Conservation (phyloP, 2,797 vertebrate genomes). For the Ctenopoma multispine region DNA sequence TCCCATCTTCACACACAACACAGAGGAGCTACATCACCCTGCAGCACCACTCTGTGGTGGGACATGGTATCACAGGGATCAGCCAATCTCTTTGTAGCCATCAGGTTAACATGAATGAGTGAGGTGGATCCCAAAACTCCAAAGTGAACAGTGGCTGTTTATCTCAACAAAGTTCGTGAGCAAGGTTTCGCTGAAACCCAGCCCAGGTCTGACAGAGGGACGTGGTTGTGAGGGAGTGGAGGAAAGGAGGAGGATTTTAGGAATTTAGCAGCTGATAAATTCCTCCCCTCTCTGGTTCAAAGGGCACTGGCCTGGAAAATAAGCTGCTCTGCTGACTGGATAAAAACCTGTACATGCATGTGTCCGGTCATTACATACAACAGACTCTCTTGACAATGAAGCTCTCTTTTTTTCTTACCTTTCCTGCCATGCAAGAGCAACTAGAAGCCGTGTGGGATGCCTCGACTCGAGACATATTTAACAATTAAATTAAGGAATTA, state of each 20-base stretch:
- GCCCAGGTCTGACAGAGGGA: background rate
- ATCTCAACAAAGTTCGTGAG: background rate
- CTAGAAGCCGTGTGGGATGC: no score
- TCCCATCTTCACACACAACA: background rate
- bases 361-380: background rate
- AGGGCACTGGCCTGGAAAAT: background rate
- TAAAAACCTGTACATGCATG: background rate
- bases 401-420: no score
- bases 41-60: conserved; percentile 3
- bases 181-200: background rate
- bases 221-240: background rate
- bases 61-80: conserved; percentile 1
- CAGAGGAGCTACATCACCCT: conserved; percentile 1
- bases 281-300: background rate
- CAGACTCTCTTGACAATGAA: background rate
- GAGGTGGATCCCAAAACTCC: conserved; percentile 37
- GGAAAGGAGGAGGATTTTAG: background rate
- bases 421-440: no score
- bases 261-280: background rate
- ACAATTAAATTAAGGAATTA: background rate
- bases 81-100: conserved; percentile 40
- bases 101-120: background rate
- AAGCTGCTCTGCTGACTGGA: background rate
- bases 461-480: no score
- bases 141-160: background rate